A percentile compares a stretch with the other conserved stretches of the same genome.
Evolutionary conservation across 2,113 vertebrate genomes (phyloP).

Genomic region (Phocoena sinus): DNA sequence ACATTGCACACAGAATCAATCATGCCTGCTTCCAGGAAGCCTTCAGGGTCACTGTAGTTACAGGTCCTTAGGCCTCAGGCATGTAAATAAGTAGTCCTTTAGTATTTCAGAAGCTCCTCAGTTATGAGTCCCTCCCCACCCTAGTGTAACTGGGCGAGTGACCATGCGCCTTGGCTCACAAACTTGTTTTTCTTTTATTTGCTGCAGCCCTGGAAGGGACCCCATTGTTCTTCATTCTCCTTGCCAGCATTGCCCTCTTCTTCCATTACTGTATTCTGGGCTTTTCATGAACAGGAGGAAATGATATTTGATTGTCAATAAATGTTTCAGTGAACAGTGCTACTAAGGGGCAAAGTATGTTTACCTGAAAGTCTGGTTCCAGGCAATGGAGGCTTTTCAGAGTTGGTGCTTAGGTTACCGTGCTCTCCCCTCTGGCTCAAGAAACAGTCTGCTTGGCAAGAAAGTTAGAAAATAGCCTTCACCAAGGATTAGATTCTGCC

Average conservation of each 20-base stretch:
- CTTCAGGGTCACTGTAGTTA: constrained; percentile 32
- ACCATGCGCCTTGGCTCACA: neutral
- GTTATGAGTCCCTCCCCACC: neutral
- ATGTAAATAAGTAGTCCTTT: constrained; percentile 12
- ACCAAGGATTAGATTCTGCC: neutral
- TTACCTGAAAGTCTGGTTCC: constrained; percentile 12
- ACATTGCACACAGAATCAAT: neutral
- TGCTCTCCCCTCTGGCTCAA: neutral
- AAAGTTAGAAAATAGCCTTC: constrained; percentile 29
- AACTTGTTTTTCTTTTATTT: neutral
- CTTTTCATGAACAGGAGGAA: neutral
- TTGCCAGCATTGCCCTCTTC: neutral
- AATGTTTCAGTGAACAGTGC: neutral
- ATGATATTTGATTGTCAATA: constrained; percentile 28
- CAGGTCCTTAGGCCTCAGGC: neutral
- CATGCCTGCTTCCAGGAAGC: neutral
- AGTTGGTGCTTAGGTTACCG: neutral
- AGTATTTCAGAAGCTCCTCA: constrained; percentile 22
- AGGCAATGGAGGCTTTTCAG: neutral
- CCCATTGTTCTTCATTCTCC: neutral
- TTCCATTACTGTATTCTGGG: constrained; percentile 6
- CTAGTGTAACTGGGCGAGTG: neutral
- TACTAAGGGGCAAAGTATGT: constrained; percentile 20
- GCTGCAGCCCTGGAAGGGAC: neutral
- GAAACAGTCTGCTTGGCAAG: neutral